phyloP scores from a whole-genome alignment of 2,113 vertebrate species.

The Hydropotes inermis region DNA sequence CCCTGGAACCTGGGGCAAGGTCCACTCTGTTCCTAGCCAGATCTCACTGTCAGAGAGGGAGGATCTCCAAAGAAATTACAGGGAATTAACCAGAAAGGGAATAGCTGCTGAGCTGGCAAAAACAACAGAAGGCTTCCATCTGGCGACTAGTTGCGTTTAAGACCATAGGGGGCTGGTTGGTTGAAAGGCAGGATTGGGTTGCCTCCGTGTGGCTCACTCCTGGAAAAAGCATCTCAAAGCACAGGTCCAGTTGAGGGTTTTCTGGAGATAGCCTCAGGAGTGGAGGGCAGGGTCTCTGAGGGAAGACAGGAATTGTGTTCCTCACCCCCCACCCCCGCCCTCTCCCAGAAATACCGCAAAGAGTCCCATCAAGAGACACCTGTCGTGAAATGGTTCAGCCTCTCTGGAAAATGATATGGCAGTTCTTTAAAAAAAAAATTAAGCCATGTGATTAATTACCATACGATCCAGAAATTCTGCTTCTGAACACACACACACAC shows the following conservation, averaged over 20 bases:
- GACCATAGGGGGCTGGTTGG: background rate
- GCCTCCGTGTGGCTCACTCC: background rate
- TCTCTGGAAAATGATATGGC: background rate
- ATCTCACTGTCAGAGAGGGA: background rate
- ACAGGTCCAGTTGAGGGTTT: background rate
- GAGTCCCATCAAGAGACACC: background rate
- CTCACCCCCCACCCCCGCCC: accelerated
- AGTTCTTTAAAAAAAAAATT: background rate
- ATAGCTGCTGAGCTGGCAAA: background rate
- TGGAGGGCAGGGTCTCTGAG: background rate
- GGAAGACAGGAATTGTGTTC: background rate
- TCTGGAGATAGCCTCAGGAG: background rate
- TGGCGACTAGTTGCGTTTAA: background rate
- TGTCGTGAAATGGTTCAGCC: background rate
- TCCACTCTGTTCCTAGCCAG: background rate
- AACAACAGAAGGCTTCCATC: background rate
- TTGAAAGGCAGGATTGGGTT: background rate
- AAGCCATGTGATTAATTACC: background rate
- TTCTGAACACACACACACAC: background rate
- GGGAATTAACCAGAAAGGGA: background rate
- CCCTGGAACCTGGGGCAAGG: background rate
- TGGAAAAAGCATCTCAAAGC: background rate
- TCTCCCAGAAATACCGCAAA: background rate
- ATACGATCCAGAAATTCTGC: background rate
- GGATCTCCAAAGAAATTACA: background rate